Percentiles rank a stretch among this genome's conserved stretches.
phyloP scores from a whole-genome alignment of 2,888 invertebrate species.

The Trichopoda pennipes region DNA sequence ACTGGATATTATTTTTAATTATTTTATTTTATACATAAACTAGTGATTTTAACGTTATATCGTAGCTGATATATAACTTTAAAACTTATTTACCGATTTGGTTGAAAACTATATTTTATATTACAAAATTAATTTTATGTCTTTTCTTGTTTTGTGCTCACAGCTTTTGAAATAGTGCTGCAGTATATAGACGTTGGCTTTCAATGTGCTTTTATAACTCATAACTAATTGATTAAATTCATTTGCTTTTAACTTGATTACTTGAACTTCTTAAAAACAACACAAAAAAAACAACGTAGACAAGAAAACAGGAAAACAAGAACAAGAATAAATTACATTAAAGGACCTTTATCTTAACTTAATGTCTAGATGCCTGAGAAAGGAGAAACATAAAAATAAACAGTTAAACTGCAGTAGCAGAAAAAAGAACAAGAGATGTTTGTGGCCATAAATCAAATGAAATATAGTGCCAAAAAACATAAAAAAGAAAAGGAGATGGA shows the following conservation, averaged over 20 bases:
- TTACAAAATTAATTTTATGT: neutral
- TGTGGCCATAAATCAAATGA: constrained; percentile 77
- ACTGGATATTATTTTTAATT: too few relatives aligned
- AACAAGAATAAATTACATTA: constrained; percentile 24
- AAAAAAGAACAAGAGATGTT: constrained; percentile 72
- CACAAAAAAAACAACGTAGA: neutral
- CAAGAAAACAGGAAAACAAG: constrained; percentile 15
- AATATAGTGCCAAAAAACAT: constrained; percentile 71
- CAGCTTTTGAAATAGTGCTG: constrained; percentile 4
- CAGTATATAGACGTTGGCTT: constrained; percentile 11
- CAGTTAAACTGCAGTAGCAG: constrained; percentile 40
- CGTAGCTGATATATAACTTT: too few relatives aligned
- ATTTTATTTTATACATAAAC: too few relatives aligned
- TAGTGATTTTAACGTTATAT: too few relatives aligned
- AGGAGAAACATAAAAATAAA: constrained; percentile 16
- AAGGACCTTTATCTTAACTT: constrained; percentile 23
- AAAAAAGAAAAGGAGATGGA: constrained; percentile 68
- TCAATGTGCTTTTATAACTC: constrained; percentile 15
- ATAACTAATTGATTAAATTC: constrained; percentile 40
- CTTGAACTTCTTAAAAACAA: constrained; percentile 29
- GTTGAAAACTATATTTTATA: neutral
- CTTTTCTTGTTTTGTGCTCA: neutral
- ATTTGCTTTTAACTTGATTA: constrained; percentile 41
- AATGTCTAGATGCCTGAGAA: constrained; percentile 22
- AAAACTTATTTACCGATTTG: too few relatives aligned